Evolutionary conservation across 2,113 vertebrate genomes (phyloP), one percentile per base, ranked within the genome.

Genomic region (Marmota flaviventris): DNA sequence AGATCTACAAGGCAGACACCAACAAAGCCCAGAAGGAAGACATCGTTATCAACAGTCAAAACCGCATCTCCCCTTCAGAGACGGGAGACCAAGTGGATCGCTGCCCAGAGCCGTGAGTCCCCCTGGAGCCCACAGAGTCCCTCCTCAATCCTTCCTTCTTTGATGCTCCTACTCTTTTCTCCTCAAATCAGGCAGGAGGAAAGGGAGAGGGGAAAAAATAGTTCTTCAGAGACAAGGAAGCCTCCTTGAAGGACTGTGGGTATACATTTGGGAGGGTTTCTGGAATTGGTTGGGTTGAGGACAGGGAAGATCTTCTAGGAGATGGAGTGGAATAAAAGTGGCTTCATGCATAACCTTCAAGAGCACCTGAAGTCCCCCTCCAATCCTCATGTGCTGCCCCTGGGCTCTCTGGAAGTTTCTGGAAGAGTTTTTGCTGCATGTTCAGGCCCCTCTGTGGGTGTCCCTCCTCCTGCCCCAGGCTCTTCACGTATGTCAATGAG

Each of bases 401-500:
- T 12, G 45, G 89, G 18, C 92, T 39, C 5, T 45, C 75, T n/a
- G 27, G 45, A 65, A 34, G 32, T 34, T 81, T 61, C 56, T 16
- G 48, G 78, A 67, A 45, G 39, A 42, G 48, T 29, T 69, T 56
- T 63, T 67, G 37, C 8, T 2, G 45, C 39, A 8, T 0, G 8
- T 85, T 34, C 65, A 34, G 85, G 91, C n/a, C 56, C 63, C 32
- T 85, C 77, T 69, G 8, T 29, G 63, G 11, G n/a, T 85, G 51
- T 88, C 37, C 24, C 1, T 42, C 48, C 24, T 14, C 58, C 67
- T 83, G 39, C 48, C 73, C 18, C 91, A 99, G 99, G 81, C 98
- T 99, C 96, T 99, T 99, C 98, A 98, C 77, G 0, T 98, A 98
- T 8, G 98, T 99, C 97, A 99, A 99, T 0, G 99, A 99, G 97